Base-by-base conservation (phyloP, 2,888 invertebrate species). In the Imbricaverruca yamaguchii region DNA sequence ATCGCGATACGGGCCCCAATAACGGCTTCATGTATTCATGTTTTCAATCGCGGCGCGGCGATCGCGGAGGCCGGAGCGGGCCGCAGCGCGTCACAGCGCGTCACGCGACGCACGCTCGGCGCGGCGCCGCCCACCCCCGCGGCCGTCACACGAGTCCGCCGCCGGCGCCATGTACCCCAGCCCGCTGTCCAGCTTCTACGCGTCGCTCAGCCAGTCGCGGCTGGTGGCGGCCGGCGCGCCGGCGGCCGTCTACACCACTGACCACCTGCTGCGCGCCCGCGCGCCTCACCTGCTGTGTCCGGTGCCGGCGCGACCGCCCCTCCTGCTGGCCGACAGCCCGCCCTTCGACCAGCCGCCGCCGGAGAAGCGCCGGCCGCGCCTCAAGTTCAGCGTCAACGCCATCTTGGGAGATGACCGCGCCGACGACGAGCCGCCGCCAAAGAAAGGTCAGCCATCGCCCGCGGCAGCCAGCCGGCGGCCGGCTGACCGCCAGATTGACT, bases 371-470 rank as follows among this genome's bases (percentile, higher is more conserved):
- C 74, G 55, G 55, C 74, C 74, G 15, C 21, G 23, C 53, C 83
- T 83, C 56, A 83, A 83, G 81, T 83, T 83, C 81, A 83, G 83
- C 39, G 83, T 83, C 13, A 83, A 83, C 57, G 83, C 83, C 67
- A 83, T 83, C 59, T 80, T 83, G 39, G 83, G 83, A 25, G 82
- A 83, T 18, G 83, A 83, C 81, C 56, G 67, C 23, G 56, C 55
- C 23, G 81, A 57, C 53, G n/a, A 23, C 3, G 74, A 74, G 55
- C 23, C 12, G 74, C 21, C 7, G 21, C 53, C 74, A 8, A 74
- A 74, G 53, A 55, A 74, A 74, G 74, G 74, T 74, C 11, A 55
- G 69, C 39, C 39, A 39, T 39, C 39, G 2, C 39, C 39, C 4
- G 39, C 2, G 39, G 39, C 39, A 39, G 39, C 39, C 4, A 39